phyloP scores from a whole-genome alignment of 2,888 invertebrate species.

The Chalcosyrphus nemorum region DNA sequence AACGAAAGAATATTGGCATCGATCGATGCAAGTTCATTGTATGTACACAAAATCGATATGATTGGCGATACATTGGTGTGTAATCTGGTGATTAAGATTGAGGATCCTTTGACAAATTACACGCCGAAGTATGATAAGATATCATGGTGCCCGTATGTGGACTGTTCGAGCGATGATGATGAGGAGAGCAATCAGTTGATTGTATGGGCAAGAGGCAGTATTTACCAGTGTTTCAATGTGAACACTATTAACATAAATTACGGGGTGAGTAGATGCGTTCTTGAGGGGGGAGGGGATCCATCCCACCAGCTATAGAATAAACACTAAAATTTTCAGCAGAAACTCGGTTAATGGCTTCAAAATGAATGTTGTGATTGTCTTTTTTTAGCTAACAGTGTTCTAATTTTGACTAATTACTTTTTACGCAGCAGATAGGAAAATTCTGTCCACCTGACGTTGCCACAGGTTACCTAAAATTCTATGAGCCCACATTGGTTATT shows the following conservation, averaged over 20 bases:
- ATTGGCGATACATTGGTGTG: constrained; percentile 84
- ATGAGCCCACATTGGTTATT: constrained; percentile 85
- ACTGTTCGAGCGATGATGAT: constrained; percentile 82
- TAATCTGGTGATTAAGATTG: constrained; percentile 82
- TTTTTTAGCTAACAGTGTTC: background rate
- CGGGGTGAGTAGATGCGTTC: constrained; percentile 78
- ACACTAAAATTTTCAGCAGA: too few species aligned
- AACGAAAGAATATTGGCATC: constrained; percentile 91
- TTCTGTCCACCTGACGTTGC: constrained; percentile 77
- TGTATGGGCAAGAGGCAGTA: constrained; percentile 90
- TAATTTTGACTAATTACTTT: background rate
- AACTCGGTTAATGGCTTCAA: too few species aligned
- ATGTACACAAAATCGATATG: constrained; percentile 90
- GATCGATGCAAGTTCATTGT: constrained; percentile 93
- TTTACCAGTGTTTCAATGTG: constrained; percentile 82
- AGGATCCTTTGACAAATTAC: constrained; percentile 80
- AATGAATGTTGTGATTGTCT: background rate
- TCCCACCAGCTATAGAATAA: too few species aligned
- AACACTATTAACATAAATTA: constrained; percentile 78
- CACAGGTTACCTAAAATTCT: constrained; percentile 79
- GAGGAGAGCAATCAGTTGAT: constrained; percentile 89
- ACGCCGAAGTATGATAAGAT: constrained; percentile 86
- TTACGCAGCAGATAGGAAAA: constrained; percentile 77
- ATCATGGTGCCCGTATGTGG: constrained; percentile 94
- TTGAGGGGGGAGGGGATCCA: too few species aligned